phyloP scores from a whole-genome alignment of 2,113 vertebrate species.

The Serilophus lunatus region DNA sequence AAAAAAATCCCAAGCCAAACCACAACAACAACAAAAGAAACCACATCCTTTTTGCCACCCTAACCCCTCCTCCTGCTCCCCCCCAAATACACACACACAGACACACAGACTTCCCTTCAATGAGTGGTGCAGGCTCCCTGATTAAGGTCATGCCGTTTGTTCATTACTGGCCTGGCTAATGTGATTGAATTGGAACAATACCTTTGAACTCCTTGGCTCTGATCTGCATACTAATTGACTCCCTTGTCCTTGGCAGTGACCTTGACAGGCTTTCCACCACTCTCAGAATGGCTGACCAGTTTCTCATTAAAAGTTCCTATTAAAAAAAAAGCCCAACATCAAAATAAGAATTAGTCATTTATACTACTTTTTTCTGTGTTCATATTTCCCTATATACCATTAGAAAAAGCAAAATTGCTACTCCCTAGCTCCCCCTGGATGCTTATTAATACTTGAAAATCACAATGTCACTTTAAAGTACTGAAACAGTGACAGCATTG shows the following conservation, averaged over 20 bases:
- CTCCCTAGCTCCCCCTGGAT: constrained; percentile 80
- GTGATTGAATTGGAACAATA: constrained; percentile 95
- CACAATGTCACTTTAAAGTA: constrained; percentile 42
- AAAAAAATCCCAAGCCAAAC: neutral
- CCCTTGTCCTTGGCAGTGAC: constrained; percentile 87
- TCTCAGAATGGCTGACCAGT: constrained; percentile 63
- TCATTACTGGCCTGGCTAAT: constrained; percentile 90
- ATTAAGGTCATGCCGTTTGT: constrained; percentile 89
- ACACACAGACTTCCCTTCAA: constrained; percentile 56
- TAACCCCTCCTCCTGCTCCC: neutral
- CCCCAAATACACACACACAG: neutral
- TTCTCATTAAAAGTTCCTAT: constrained; percentile 69
- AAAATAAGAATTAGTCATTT: constrained; percentile 49
- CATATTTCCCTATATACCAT: constrained; percentile 30
- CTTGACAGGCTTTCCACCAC: constrained; percentile 76
- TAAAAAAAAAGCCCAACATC: constrained; percentile 15
- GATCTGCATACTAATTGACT: constrained; percentile 97
- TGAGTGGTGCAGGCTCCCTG: constrained; percentile 76
- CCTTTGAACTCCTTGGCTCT: constrained; percentile 90
- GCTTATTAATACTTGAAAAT: constrained; percentile 60
- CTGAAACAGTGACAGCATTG: constrained; percentile 54
- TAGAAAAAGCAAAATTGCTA: constrained; percentile 48
- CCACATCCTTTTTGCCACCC: constrained; percentile 34
- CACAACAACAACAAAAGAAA: constrained; percentile 58
- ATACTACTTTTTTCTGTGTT: constrained; percentile 41